phyloP scores from a whole-genome alignment of 2,113 vertebrate species.

The Zapornia atra region DNA sequence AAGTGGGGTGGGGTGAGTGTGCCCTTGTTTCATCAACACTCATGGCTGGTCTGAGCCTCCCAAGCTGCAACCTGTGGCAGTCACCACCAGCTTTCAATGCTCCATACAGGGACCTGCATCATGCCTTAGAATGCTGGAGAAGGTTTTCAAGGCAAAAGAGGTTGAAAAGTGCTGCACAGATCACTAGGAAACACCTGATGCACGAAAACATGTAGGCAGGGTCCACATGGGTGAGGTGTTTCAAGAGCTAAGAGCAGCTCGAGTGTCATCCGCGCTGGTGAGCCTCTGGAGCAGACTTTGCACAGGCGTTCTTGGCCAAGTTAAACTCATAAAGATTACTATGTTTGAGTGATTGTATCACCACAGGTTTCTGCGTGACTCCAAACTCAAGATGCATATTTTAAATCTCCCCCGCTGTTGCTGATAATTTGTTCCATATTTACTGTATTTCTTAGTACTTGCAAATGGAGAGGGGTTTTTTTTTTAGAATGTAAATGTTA shows the following conservation, averaged over 20 bases:
- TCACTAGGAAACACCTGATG: neutral
- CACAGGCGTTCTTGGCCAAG: neutral
- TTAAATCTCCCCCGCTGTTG: constrained; percentile 65
- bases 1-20: rapidly evolving
- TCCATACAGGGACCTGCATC: rapidly evolving
- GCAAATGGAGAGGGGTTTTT: constrained; percentile 19
- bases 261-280: neutral
- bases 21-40: too few species aligned
- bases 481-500: constrained; percentile 42
- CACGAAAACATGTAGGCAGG: neutral
- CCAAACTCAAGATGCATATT: constrained; percentile 30
- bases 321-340: neutral
- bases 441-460: constrained; percentile 70
- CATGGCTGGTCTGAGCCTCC: neutral
- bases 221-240: neutral
- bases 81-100: neutral
- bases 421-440: constrained; percentile 75
- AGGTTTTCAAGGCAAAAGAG: neutral
- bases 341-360: constrained; percentile 34
- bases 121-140: neutral
- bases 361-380: constrained; percentile 44
- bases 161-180: neutral
- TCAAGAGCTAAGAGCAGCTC: neutral
- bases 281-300: neutral
- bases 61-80: neutral